phyloP scores from a whole-genome alignment of 2,797 vertebrate genomes.

The Chaenodraco wilsoni region DNA sequence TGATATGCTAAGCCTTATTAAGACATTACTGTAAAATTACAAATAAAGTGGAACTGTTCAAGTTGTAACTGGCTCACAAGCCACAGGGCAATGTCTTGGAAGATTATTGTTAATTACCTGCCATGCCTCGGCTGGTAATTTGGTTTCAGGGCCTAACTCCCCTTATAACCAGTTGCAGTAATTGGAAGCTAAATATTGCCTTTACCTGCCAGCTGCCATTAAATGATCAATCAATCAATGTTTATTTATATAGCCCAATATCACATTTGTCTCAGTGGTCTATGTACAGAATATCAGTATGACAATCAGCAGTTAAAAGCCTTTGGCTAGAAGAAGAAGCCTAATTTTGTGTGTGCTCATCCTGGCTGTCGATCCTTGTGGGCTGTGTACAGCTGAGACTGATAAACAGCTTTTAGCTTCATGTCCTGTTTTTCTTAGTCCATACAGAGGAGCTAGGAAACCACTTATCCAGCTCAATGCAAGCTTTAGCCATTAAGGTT shows the following conservation, averaged over 20 bases:
- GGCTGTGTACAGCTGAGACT: slow-evolving; percentile 33
- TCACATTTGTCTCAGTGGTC: no score
- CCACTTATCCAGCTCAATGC: slow-evolving; percentile 50
- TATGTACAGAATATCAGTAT: no score
- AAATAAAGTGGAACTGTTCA: slow-evolving; percentile 14
- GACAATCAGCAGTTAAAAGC: slow-evolving; percentile 37
- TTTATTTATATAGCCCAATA: no score
- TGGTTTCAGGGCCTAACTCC: slow-evolving; percentile 6
- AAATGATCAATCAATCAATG: slow-evolving; percentile 24
- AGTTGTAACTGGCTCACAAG: slow-evolving; percentile 23
- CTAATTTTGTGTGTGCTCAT: slow-evolving; percentile 31
- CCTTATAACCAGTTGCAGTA: slow-evolving; percentile 16
- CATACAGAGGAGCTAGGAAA: slow-evolving; percentile 64
- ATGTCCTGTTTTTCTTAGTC: slow-evolving; percentile 53
- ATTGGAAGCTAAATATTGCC: slow-evolving; percentile 43
- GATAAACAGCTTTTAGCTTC: slow-evolving; percentile 63
- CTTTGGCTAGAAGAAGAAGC: slow-evolving; percentile 30
- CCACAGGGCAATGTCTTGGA: slow-evolving; percentile 11
- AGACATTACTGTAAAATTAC: background rate
- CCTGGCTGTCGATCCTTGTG: slow-evolving; percentile 27
- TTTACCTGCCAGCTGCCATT: slow-evolving; percentile 49
- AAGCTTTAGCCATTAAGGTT: slow-evolving; percentile 63
- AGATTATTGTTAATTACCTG: slow-evolving; percentile 7
- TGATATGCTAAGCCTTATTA: background rate
- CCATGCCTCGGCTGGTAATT: slow-evolving; percentile 10